Percentiles rank a stretch among this genome's conserved stretches.
Evolutionary conservation across 2,888 invertebrate species (phyloP).

Genomic region (Flabesymbios commensalis): DNA sequence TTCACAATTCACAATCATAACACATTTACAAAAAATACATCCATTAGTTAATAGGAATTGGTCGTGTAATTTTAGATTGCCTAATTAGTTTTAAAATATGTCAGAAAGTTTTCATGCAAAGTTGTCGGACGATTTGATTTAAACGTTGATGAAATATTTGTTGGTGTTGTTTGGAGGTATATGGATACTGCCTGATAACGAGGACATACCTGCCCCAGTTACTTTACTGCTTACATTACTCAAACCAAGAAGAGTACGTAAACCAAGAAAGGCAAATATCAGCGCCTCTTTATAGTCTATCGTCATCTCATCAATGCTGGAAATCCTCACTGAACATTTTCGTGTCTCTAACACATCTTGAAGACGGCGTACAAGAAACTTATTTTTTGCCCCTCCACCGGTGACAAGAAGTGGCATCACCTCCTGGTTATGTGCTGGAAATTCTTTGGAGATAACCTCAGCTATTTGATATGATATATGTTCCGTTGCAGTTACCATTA

Average conservation of each 20-base stretch:
- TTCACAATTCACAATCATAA: too few relatives aligned
- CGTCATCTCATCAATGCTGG: constrained; percentile 42
- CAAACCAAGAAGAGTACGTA: constrained; percentile 46
- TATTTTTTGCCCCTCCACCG: constrained; percentile 55
- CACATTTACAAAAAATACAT: too few relatives aligned
- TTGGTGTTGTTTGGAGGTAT: constrained; percentile 7
- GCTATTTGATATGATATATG: constrained; percentile 44
- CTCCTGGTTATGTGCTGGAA: not conserved
- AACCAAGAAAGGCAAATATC: constrained; percentile 51
- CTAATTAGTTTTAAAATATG: too few relatives aligned
- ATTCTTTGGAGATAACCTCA: constrained; percentile 26
- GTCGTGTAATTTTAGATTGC: too few relatives aligned
- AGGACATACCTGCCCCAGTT: constrained; percentile 46
- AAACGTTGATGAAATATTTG: too few relatives aligned
- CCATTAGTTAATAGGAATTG: too few relatives aligned
- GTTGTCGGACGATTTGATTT: too few relatives aligned
- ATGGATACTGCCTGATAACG: constrained; percentile 52
- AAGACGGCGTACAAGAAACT: constrained; percentile 41
- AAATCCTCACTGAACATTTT: constrained; percentile 32
- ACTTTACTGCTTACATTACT: constrained; percentile 44
- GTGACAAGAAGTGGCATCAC: constrained; percentile 42
- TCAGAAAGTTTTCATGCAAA: too few relatives aligned
- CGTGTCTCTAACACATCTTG: constrained; percentile 29
- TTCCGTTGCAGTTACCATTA: constrained; percentile 47
- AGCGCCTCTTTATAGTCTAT: constrained; percentile 54